Percentiles rank a stretch among this genome's conserved stretches.
These are phyloP conservation scores for Brachionus rotundiformis DNA, from an alignment of 1,140 invertebrate genomes.

Conservation along the genomic window DNA sequence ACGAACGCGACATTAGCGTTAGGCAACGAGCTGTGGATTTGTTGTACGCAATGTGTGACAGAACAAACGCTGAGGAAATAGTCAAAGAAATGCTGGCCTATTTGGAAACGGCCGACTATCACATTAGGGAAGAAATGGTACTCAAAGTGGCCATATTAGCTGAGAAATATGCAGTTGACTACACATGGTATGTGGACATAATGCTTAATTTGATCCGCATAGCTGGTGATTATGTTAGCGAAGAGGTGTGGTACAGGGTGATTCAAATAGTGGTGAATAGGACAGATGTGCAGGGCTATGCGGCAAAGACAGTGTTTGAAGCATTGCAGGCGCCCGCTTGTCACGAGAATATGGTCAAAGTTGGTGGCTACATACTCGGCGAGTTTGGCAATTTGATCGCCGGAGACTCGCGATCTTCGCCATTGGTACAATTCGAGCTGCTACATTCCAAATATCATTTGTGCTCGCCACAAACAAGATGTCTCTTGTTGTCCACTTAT, in stretches of 20 bases:
- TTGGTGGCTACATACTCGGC: conserved; percentile 97
- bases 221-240: conserved; percentile 96
- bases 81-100: conserved; percentile 99
- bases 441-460: conserved; percentile 92
- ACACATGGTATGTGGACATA: conserved; percentile 98
- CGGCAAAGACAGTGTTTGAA: conserved; percentile 96
- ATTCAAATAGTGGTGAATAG: conserved; percentile 99
- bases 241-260: conserved; percentile 95
- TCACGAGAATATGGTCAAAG: conserved; percentile 99
- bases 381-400: conserved; percentile 99
- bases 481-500: conserved; percentile 92
- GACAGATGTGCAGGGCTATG: conserved; percentile 95
- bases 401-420: conserved; percentile 88
- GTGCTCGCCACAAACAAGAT: conserved; percentile 92
- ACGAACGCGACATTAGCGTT: conserved; percentile 98
- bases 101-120: conserved; percentile 98
- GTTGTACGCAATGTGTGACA: conserved; percentile 99
- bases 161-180: conserved; percentile 99
- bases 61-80: conserved; percentile 98
- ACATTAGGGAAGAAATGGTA: conserved; percentile 99
- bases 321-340: conserved; percentile 95
- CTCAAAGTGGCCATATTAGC: conserved; percentile 98
- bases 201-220: conserved; percentile 98
- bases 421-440: conserved; percentile 90
- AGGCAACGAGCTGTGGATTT: conserved; percentile 96